Base-by-base conservation (phyloP, 2,888 invertebrate genomes). In the Eupeodes luniger region DNA sequence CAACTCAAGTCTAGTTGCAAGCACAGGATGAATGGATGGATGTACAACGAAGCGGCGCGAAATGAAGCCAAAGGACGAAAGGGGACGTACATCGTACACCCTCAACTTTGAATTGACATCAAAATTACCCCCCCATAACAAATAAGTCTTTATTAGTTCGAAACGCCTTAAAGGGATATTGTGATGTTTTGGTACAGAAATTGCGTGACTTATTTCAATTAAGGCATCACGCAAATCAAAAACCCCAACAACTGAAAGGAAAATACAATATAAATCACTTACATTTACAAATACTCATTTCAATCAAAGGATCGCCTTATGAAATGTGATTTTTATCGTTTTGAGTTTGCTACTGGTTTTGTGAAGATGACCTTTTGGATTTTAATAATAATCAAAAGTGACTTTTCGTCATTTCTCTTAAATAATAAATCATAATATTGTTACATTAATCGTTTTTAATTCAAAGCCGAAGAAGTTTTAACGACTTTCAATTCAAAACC, bases 121-220 rank as follows among this genome's bases (percentile, higher is more conserved):
- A 16, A 51, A 11, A 55, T 19, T 55, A 5, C 19, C 5, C 19
- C 5, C 4, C 19, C 55, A 19, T 27, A 2, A 27, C 11, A 3
- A 47, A 49, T 47, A 47, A n/a, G n/a, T 36, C 51, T 16, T 40
- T 53, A 69, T 19, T 19, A 53, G 27, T n/a, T 19, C n/a, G 36
- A 34, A 67, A 51, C 1, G 67, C 36, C 34, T 9, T 47, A 0
- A 4, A 9, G 47, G 19, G n/a, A 27, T 27, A 49, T 19, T 4
- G n/a, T 12, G 11, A 1, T 36, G 4, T 7, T 62, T 16, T 11
- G 5, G 44, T 36, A 69, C 36, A 11, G 40, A 53, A 16, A 69
- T 69, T 55, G 69, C 69, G 53, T 69, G 67, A 53, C 67, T 69
- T 16, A 16, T 16, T 36, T 53, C 12, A 69, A 53, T 69, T 36